A percentile compares a stretch with the other conserved stretches of the same genome.
Evolutionary conservation across 2,113 vertebrate genomes (phyloP).

Genomic region (Columba janthina): DNA sequence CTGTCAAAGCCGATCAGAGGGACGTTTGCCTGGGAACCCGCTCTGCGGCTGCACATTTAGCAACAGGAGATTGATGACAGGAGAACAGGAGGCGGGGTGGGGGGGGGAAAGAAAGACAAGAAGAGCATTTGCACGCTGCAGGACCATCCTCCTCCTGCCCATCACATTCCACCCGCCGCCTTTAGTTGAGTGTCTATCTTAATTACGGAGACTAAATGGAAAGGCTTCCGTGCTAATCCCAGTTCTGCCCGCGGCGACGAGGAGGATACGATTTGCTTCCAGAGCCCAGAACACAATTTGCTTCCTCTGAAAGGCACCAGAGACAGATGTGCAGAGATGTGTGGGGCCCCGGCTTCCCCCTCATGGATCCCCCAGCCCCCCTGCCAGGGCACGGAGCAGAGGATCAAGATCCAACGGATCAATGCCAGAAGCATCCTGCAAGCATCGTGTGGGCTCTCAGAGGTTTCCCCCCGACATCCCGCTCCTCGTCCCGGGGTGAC

Average conservation of each 20-base stretch:
- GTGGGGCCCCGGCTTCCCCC: neutral
- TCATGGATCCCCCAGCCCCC: fast-evolving
- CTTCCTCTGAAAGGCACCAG: conserved; percentile 27
- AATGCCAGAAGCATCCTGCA: neutral
- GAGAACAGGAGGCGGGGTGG: neutral
- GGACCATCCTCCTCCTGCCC: neutral
- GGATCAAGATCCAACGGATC: neutral
- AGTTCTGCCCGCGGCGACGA: neutral
- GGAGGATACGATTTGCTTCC: neutral
- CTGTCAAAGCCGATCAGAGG: conserved; percentile 51
- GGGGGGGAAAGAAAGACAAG: neutral
- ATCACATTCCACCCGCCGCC: neutral
- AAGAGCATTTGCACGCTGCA: neutral
- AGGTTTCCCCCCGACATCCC: neutral
- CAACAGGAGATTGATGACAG: neutral
- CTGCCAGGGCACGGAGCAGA: neutral
- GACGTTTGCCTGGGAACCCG: neutral
- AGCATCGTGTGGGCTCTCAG: neutral
- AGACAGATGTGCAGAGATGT: neutral
- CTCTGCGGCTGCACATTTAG: neutral
- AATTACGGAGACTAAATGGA: conserved; percentile 45
- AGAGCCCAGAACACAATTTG: neutral
- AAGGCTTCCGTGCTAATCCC: conserved; percentile 13
- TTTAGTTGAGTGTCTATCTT: neutral
- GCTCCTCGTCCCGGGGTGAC: fast-evolving